These are phyloP conservation scores for Sinella curviseta DNA, from an alignment of 1,140 invertebrate species.

Conservation along the genomic window DNA sequence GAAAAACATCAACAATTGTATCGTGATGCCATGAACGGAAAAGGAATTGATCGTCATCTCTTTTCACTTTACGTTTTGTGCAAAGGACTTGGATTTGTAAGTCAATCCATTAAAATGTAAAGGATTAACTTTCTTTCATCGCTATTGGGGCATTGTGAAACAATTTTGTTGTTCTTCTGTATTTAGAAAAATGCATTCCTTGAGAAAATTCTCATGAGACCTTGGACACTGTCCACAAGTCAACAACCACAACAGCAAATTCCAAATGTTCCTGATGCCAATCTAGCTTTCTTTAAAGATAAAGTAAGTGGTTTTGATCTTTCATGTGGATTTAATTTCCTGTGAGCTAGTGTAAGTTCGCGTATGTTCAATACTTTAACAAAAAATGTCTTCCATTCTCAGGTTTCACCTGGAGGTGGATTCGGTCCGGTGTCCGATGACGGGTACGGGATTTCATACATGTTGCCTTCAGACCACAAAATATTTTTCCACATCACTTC, in stretches of 20 bases:
- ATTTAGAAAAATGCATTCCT: constrained; percentile 57
- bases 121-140: not conserved
- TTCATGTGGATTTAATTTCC: too few species aligned
- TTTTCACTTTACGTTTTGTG: constrained; percentile 62
- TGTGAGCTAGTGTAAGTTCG: too few species aligned
- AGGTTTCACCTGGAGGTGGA: constrained; percentile 58
- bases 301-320: constrained; percentile 54
- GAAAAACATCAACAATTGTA: constrained; percentile 55
- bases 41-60: constrained; percentile 59
- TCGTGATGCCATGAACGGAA: constrained; percentile 57
- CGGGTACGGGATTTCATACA: constrained; percentile 61
- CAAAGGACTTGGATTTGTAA: constrained; percentile 59
- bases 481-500: constrained; percentile 61
- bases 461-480: constrained; percentile 58
- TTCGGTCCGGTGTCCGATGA: constrained; percentile 61
- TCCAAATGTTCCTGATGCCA: constrained; percentile 56
- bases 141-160: not conserved
- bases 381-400: constrained; percentile 31
- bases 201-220: constrained; percentile 56
- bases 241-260: constrained; percentile 62
- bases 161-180: constrained; percentile 16
- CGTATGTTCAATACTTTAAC: constrained; percentile 22
- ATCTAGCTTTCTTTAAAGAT: constrained; percentile 55
- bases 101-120: constrained; percentile 32
- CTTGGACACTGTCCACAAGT: constrained; percentile 61